These are phyloP conservation scores for Geopemphigus sp. DNA, from an alignment of 1,140 invertebrate species.

Conservation along the genomic window DNA sequence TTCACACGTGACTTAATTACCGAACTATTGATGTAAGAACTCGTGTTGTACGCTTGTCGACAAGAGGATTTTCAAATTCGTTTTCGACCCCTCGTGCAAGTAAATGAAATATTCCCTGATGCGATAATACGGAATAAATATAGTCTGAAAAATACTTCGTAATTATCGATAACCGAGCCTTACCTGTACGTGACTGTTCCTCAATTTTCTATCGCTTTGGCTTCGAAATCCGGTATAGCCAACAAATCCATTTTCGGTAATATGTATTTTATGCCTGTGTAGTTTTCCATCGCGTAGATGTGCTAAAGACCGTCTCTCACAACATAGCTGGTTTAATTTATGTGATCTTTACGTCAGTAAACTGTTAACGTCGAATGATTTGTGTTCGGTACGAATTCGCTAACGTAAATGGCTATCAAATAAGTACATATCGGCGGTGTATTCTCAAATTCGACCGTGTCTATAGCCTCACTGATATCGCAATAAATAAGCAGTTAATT, in stretches of 20 bases:
- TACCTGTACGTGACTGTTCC: slow-evolving; percentile 64
- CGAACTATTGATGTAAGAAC: slow-evolving; percentile 59
- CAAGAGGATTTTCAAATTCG: slow-evolving; percentile 53
- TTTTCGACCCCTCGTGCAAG: background rate
- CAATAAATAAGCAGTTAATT: too few relatives aligned
- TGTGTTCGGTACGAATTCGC: slow-evolving; percentile 58
- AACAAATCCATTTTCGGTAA: slow-evolving; percentile 64
- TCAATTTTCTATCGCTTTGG: slow-evolving; percentile 86
- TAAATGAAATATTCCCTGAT: slow-evolving; percentile 18
- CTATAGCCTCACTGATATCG: background rate
- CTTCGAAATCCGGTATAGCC: slow-evolving; percentile 72
- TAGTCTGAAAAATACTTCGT: too few relatives aligned
- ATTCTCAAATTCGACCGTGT: background rate
- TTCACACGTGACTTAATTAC: slow-evolving; percentile 57
- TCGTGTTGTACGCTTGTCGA: slow-evolving; percentile 60
- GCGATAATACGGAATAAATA: background rate
- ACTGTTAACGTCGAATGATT: slow-evolving; percentile 63
- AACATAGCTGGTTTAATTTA: slow-evolving; percentile 55
- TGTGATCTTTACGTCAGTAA: slow-evolving; percentile 68
- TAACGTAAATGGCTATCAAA: slow-evolving; percentile 68
- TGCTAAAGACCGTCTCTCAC: slow-evolving; percentile 55
- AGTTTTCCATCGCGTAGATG: slow-evolving; percentile 51
- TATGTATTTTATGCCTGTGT: slow-evolving; percentile 51
- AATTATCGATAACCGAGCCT: background rate
- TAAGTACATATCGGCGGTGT: slow-evolving; percentile 71